A percentile compares a stretch with the other conserved stretches of the same genome.
Conservation (phyloP, 2,888 invertebrate genomes). For the Piscicola geometra region DNA sequence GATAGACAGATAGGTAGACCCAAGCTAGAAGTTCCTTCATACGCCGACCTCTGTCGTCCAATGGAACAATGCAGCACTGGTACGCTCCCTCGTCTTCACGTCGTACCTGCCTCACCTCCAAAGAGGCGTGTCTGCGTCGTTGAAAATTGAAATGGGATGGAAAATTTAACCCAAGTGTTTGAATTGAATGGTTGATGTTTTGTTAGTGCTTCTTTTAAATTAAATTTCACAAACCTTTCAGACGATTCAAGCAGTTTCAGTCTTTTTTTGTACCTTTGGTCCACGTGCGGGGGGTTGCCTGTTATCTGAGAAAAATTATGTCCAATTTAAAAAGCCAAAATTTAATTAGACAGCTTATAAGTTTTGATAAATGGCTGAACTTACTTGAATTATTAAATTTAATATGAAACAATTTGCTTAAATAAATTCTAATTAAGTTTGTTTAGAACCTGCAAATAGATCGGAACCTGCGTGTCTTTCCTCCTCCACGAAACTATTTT, state of each 20-base stretch:
- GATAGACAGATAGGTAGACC: not conserved
- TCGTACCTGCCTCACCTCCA: not conserved
- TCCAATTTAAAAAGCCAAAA: too few species aligned
- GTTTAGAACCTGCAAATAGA: not conserved
- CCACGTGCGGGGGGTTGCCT: not conserved
- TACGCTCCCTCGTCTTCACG: not conserved
- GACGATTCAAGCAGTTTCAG: not conserved
- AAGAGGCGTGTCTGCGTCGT: not conserved
- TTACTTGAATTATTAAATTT: too few species aligned
- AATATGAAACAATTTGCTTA: too few species aligned
- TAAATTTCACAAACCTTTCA: not conserved
- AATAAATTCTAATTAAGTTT: not conserved
- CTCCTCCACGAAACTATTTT: not conserved
- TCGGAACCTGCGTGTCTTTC: not conserved
- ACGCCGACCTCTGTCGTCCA: not conserved
- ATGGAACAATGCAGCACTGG: not conserved
- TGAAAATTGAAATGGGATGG: too few species aligned
- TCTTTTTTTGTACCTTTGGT: not conserved
- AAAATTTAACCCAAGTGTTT: too few species aligned
- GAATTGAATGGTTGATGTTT: not conserved
- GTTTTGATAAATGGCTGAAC: too few species aligned
- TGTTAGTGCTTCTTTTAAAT: not conserved
- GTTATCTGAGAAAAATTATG: not conserved
- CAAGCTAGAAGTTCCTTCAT: not conserved
- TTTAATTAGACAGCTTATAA: too few species aligned